These are phyloP conservation scores for Bombyx mandarina DNA, from an alignment of 1,140 invertebrate species.

Conservation along the genomic window DNA sequence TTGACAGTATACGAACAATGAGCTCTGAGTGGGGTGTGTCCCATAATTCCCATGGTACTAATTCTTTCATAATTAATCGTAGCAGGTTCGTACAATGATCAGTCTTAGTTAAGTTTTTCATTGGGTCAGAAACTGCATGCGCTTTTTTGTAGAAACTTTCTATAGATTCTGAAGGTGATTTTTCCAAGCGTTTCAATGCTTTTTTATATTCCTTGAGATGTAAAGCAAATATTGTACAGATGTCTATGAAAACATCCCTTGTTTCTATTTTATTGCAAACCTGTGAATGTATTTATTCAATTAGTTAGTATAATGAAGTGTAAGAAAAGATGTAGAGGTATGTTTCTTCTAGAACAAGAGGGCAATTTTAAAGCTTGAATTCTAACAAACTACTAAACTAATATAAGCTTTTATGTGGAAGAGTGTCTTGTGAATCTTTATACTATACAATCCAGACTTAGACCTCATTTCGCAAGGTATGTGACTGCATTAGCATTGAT, in stretches of 20 bases:
- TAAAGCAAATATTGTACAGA: slow-evolving; percentile 61
- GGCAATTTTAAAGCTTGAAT: no score
- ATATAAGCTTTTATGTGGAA: not conserved
- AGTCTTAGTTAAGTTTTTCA: slow-evolving; percentile 49
- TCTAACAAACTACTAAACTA: no score
- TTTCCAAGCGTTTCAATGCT: slow-evolving; percentile 65
- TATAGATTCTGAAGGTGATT: slow-evolving; percentile 34
- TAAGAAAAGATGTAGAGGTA: not conserved
- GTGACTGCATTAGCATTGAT: no score
- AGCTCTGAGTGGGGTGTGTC: slow-evolving; percentile 76
- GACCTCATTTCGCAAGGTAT: no score
- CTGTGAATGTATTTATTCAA: slow-evolving; percentile 19
- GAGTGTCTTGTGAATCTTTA: not conserved
- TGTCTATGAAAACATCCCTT: slow-evolving; percentile 58
- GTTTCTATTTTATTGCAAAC: slow-evolving; percentile 62
- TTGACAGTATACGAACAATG: slow-evolving; percentile 74
- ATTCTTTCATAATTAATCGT: slow-evolving; percentile 73
- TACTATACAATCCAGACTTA: no score
- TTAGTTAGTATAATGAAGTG: not conserved
- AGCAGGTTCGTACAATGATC: slow-evolving; percentile 75
- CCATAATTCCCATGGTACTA: slow-evolving; percentile 77
- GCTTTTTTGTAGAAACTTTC: slow-evolving; percentile 48
- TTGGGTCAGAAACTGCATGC: slow-evolving; percentile 47
- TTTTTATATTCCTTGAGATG: slow-evolving; percentile 73
- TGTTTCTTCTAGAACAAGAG: no score